These are phyloP conservation scores for Geophilus truncorum DNA, from an alignment of 2,888 invertebrate species.

Conservation along the genomic window DNA sequence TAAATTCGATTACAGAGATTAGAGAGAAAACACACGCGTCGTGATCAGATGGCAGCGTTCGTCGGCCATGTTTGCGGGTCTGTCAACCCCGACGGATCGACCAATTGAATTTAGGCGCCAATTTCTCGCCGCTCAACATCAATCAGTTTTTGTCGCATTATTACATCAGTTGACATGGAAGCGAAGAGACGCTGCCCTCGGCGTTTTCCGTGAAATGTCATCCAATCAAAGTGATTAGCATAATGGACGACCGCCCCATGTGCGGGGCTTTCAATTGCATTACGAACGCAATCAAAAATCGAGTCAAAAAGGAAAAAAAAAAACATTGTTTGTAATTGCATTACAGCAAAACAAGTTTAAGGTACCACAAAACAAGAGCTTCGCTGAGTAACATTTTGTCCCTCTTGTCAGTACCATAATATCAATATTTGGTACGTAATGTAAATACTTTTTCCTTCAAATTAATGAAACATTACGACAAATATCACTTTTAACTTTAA, in stretches of 20 bases:
- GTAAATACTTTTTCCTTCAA: too few relatives aligned
- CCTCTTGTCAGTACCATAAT: not conserved
- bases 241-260: not conserved
- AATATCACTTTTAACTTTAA: too few relatives aligned
- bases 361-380: not conserved
- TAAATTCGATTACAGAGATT: not conserved
- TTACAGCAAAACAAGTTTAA: not conserved
- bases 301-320: not conserved
- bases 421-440: too few relatives aligned
- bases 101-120: constrained; percentile 4
- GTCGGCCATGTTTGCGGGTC: not conserved
- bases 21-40: not conserved
- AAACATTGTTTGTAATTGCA: not conserved
- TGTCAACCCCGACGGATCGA: not conserved
- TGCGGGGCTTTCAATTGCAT: not conserved
- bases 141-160: constrained; percentile 10
- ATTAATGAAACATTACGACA: too few relatives aligned
- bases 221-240: constrained; percentile 10
- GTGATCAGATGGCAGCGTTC: not conserved
- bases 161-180: constrained; percentile 10
- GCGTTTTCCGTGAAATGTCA: constrained; percentile 10
- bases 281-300: constrained; percentile 4
- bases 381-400: not conserved
- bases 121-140: constrained; percentile 10
- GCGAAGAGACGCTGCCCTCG: not conserved